These are phyloP conservation scores for Idris sp. DNA, from an alignment of 1,140 invertebrate species.

Conservation along the genomic window DNA sequence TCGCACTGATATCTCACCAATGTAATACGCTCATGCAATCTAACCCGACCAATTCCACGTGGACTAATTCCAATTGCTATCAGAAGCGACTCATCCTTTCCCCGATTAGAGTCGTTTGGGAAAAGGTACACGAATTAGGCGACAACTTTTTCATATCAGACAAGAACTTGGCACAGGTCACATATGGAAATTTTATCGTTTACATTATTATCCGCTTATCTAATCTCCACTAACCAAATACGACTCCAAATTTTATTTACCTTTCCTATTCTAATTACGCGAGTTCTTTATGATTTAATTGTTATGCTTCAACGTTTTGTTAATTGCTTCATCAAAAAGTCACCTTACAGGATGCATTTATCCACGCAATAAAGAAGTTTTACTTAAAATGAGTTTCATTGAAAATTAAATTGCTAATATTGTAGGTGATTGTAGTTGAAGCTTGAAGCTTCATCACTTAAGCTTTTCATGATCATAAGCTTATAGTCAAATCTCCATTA, in stretches of 20 bases:
- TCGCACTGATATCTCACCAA: slow-evolving; percentile 61
- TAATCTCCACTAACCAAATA: slow-evolving; percentile 22
- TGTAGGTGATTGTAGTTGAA: slow-evolving; percentile 41
- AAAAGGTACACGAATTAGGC: slow-evolving; percentile 57
- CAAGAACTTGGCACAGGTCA: slow-evolving; percentile 40
- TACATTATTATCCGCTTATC: slow-evolving; percentile 48
- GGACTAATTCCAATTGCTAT: slow-evolving; percentile 60
- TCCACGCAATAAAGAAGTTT: no score
- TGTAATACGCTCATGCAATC: slow-evolving; percentile 61
- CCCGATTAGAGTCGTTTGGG: slow-evolving; percentile 51
- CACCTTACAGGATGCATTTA: no score
- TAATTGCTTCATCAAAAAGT: no score
- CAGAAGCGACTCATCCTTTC: slow-evolving; percentile 49
- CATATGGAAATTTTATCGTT: slow-evolving; percentile 56
- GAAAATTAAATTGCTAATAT: no score
- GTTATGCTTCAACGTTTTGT: no score
- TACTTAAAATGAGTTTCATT: no score
- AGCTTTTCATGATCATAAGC: slow-evolving; percentile 56
- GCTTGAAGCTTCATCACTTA: slow-evolving; percentile 50
- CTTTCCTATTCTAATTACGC: background rate
- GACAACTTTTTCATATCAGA: slow-evolving; percentile 56
- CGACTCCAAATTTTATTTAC: slow-evolving; percentile 30
- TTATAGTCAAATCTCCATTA: slow-evolving; percentile 67
- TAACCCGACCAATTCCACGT: slow-evolving; percentile 59
- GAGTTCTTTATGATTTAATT: no score